These are phyloP conservation scores for Catharus bicknelli DNA, from an alignment of 2,113 vertebrate species.

Conservation along the genomic window DNA sequence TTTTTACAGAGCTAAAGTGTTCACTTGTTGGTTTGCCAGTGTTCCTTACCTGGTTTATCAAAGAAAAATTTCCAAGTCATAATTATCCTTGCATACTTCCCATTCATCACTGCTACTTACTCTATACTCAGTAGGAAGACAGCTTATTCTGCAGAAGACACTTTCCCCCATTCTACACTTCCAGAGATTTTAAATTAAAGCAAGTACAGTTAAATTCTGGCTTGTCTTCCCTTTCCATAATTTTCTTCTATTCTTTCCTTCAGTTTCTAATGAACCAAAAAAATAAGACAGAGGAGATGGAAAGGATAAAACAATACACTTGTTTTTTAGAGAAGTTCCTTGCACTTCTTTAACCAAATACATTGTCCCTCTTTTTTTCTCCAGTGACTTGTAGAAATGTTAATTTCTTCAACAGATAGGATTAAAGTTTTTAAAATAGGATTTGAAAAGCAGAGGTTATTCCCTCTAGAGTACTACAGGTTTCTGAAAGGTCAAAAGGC, in stretches of 20 bases:
- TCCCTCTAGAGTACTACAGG: not conserved
- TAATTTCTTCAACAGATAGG: not conserved
- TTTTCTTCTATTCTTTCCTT: not conserved
- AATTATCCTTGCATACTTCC: not conserved
- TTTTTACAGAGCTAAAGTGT: not conserved
- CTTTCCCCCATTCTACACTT: not conserved
- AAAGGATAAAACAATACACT: not conserved
- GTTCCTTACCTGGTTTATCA: not conserved
- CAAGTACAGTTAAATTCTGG: not conserved
- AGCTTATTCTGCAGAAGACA: not conserved
- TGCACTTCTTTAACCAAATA: not conserved
- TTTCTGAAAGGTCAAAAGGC: conserved; percentile 4
- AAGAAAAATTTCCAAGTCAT: not conserved
- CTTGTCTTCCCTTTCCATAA: not conserved
- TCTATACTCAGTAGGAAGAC: not conserved
- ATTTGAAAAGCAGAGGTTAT: not conserved
- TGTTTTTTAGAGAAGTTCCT: not conserved
- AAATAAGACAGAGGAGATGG: not conserved
- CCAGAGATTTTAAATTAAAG: not conserved
- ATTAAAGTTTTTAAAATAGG: conserved; percentile 1
- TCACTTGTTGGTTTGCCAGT: not conserved
- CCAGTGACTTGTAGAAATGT: not conserved
- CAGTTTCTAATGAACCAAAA: not conserved
- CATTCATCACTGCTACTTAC: not conserved
- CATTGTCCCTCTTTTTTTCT: not conserved